phyloP scores from a whole-genome alignment of 2,888 invertebrate species.

The Diadromus collaris region DNA sequence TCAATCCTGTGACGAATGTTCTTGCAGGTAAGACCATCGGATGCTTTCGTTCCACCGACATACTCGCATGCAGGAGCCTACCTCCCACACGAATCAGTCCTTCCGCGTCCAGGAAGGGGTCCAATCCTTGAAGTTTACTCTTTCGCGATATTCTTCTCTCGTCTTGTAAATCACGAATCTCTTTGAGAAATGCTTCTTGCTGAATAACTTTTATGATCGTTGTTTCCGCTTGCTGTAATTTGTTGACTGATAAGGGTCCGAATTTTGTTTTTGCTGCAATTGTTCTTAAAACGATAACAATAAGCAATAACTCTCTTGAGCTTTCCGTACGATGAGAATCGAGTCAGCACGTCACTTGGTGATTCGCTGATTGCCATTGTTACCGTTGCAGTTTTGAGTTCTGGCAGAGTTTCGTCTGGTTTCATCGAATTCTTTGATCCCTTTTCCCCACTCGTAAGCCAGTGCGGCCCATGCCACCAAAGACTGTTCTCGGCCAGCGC shows the following conservation, averaged over 20 bases:
- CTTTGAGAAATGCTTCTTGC: constrained; percentile 28
- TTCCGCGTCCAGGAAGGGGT: constrained; percentile 47
- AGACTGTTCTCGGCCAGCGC: constrained; percentile 20
- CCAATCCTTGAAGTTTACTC: constrained; percentile 44
- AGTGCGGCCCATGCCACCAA: constrained; percentile 58
- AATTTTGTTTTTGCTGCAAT: neutral
- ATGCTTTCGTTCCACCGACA: constrained; percentile 45
- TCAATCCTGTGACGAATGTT: constrained; percentile 29
- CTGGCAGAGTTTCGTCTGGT: constrained; percentile 12
- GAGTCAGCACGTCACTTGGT: too few species aligned
- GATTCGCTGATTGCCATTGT: neutral
- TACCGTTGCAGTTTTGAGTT: constrained; percentile 33
- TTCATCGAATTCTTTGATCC: constrained; percentile 12
- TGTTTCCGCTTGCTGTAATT: constrained; percentile 45
- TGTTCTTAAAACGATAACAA: constrained; percentile 35
- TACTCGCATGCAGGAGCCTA: constrained; percentile 43
- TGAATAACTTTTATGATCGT: constrained; percentile 49
- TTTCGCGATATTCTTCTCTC: constrained; percentile 13
- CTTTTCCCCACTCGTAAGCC: constrained; percentile 44
- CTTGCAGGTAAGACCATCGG: constrained; percentile 33
- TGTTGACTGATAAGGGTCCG: constrained; percentile 34
- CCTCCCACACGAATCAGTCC: constrained; percentile 59
- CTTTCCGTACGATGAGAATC: constrained; percentile 33
- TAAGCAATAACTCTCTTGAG: constrained; percentile 45
- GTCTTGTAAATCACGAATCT: constrained; percentile 32